A percentile compares a stretch with the other conserved stretches of the same genome.
phyloP scores from a whole-genome alignment of 2,797 vertebrate species.

The Cercopithecus petaurista region DNA sequence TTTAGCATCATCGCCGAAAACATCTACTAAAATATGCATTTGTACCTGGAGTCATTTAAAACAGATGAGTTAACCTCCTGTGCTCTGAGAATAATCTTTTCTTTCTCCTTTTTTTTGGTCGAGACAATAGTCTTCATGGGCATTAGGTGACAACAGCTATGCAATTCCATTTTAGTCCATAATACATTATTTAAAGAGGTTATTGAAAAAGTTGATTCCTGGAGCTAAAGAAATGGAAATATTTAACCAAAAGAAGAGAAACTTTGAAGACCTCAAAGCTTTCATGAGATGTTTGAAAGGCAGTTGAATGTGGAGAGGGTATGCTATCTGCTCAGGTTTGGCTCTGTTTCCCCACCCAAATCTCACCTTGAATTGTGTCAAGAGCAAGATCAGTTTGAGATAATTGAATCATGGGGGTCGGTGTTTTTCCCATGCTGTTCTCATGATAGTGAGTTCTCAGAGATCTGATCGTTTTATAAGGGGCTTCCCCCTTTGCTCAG shows the following conservation, averaged over 20 bases:
- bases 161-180: background rate
- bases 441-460: background rate
- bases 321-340: background rate
- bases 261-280: background rate
- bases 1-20: constrained; percentile 35
- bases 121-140: background rate
- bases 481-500: background rate
- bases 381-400: background rate
- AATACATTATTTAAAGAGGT: constrained; percentile 19
- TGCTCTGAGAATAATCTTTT: background rate
- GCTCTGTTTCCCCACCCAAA: background rate
- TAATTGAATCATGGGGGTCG: background rate
- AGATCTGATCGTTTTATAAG: background rate
- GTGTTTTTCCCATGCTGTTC: background rate
- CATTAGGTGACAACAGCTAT: background rate
- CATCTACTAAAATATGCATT: constrained; percentile 44
- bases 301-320: background rate
- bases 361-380: background rate
- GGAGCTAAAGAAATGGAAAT: background rate
- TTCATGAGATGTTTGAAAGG: background rate
- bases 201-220: background rate
- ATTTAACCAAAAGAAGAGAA: background rate
- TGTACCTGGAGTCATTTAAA: background rate
- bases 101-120: background rate
- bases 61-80: background rate